A percentile compares a stretch with the other conserved stretches of the same genome.
Conservation (phyloP, 2,797 vertebrate species). For the Lindbergichthys nudifrons region DNA sequence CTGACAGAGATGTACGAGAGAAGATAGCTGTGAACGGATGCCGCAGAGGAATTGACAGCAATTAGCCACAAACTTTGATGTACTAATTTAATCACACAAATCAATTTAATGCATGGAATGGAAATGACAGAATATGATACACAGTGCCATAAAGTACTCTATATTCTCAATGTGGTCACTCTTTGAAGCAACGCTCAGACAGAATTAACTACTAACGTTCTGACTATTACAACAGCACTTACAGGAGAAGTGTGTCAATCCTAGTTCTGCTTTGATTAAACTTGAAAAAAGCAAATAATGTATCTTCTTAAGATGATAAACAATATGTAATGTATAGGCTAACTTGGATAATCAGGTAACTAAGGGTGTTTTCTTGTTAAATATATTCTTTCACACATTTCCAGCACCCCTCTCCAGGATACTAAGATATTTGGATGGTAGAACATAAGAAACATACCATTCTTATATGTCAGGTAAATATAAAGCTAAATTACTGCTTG, state of each 20-base stretch:
- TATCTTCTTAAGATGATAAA: not conserved
- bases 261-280: not conserved
- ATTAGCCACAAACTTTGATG: conserved; percentile 37
- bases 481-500: not conserved
- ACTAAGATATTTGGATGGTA: not conserved
- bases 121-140: conserved; percentile 47
- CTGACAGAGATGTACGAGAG: conserved; percentile 50
- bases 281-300: not conserved
- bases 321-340: not conserved
- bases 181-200: not conserved
- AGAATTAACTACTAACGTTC: not conserved
- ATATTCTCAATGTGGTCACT: conserved; percentile 12
- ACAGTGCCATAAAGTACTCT: conserved; percentile 9
- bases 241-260: not conserved
- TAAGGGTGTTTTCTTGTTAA: not conserved
- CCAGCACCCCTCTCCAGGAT: not conserved
- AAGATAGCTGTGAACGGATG: conserved; percentile 20
- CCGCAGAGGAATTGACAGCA: conserved; percentile 44
- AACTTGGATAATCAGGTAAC: not conserved
- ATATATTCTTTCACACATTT: not conserved
- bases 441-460: not conserved
- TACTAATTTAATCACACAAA: conserved; percentile 56
- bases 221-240: not conserved
- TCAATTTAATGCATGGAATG: conserved; percentile 50
- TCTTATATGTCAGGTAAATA: not conserved